Conservation (phyloP, 1,140 invertebrate species). For the Lucilia sericata region DNA sequence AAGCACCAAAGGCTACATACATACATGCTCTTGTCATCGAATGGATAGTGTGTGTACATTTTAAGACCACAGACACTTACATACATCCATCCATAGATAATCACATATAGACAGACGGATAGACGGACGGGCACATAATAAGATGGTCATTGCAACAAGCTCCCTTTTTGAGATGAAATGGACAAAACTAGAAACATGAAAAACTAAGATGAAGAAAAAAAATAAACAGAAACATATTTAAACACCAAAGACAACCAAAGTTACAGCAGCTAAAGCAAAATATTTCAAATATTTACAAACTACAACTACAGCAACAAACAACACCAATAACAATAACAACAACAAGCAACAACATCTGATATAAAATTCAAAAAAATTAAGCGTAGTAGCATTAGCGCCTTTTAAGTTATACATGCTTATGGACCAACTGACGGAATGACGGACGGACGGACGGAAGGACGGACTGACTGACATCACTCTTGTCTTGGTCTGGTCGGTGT, state of each 20-base stretch:
- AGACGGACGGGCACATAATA: not conserved
- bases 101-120: not conserved
- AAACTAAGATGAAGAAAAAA: not conserved
- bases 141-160: conserved; percentile 35
- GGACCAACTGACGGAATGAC: not conserved
- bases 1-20: conserved; percentile 15
- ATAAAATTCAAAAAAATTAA: conserved; percentile 2
- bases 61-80: not conserved
- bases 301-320: not conserved
- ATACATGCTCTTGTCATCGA: not conserved
- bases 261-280: not conserved
- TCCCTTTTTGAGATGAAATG: conserved; percentile 39
- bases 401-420: conserved; percentile 24
- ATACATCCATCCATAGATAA: conserved; percentile 5
- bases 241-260: not conserved
- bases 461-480: not conserved
- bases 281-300: conserved; percentile 39
- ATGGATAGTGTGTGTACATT: not conserved
- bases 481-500: not conserved
- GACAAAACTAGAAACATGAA: conserved; percentile 35
- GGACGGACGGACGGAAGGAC: too few species aligned
- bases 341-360: not conserved
- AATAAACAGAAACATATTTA: not conserved
- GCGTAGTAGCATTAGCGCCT: conserved; percentile 38
- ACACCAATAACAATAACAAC: not conserved